A percentile compares a stretch with the other conserved stretches of the same genome.
Conservation (phyloP, 1,140 invertebrate genomes). For the Lasioglossum baleicum region DNA sequence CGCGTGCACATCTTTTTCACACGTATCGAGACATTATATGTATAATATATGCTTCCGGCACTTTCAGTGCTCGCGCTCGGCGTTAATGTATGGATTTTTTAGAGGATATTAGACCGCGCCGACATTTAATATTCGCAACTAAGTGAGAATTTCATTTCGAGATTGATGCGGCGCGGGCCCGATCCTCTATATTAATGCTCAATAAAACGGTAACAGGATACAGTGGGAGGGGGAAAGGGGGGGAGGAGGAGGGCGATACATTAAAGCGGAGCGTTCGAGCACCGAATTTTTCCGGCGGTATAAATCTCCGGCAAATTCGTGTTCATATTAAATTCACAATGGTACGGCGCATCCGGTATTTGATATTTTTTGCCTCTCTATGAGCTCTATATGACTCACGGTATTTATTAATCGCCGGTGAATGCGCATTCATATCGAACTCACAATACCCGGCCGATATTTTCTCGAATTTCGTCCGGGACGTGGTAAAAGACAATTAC, state of each 20-base stretch:
- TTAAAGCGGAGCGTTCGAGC: neutral
- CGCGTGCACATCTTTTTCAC: too few species aligned
- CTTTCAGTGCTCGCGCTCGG: too few species aligned
- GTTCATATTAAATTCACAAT: neutral
- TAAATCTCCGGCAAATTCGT: neutral
- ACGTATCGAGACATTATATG: too few species aligned
- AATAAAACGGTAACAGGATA: too few species aligned
- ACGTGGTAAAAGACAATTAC: neutral
- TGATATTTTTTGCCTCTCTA: slow-evolving; percentile 7
- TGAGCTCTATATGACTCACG: neutral
- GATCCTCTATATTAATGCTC: too few species aligned
- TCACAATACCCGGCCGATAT: neutral
- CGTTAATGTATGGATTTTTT: too few species aligned
- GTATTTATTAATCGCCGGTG: slow-evolving; percentile 3
- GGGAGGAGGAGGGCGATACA: neutral
- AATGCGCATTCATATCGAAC: neutral
- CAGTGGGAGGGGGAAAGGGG: too few species aligned
- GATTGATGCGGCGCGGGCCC: too few species aligned
- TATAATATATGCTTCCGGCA: too few species aligned
- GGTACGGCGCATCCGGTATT: neutral
- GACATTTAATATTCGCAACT: too few species aligned
- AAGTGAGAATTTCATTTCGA: too few species aligned
- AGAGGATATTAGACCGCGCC: too few species aligned
- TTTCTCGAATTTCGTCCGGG: neutral
- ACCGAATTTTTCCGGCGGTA: neutral